Evolutionary conservation across 2,888 invertebrate species (phyloP).

Genomic region (Syritta pipiens): DNA sequence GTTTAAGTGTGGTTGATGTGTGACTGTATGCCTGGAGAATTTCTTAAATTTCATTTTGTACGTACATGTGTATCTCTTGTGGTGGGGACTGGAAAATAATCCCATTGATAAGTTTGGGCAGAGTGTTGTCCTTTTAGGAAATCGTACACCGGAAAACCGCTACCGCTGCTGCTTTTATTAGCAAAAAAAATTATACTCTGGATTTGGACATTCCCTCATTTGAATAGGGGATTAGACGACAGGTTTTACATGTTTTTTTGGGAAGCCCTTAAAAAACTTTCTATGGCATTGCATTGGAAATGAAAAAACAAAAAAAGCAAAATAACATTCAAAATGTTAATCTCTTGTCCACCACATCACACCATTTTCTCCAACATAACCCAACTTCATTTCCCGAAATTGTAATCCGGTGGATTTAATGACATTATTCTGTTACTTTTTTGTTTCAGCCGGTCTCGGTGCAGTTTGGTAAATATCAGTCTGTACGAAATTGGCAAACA

Average conservation of each 20-base stretch:
- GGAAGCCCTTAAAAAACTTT: constrained; percentile 53
- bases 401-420: constrained; percentile 67
- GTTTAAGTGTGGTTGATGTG: constrained; percentile 6
- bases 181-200: constrained; percentile 31
- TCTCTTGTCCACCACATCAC: constrained; percentile 59
- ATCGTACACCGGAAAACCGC: constrained; percentile 26
- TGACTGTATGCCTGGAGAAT: not conserved
- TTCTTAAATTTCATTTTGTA: not conserved
- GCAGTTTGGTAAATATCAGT: constrained; percentile 58
- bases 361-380: constrained; percentile 31
- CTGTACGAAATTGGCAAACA: constrained; percentile 64
- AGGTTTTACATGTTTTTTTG: constrained; percentile 14
- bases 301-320: constrained; percentile 10
- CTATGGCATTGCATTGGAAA: constrained; percentile 18
- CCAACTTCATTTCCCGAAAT: constrained; percentile 61
- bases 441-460: constrained; percentile 29
- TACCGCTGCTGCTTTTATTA: constrained; percentile 16
- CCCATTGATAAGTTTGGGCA: constrained; percentile 5
- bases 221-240: constrained; percentile 46
- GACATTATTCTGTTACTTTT: constrained; percentile 58
- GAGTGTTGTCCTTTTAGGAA: constrained; percentile 17
- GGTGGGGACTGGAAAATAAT: constrained; percentile 8
- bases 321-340: constrained; percentile 58
- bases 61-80: constrained; percentile 1
- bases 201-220: constrained; percentile 38